Conservation (phyloP, 2,797 vertebrate species). For the Lateolabrax maculatus region DNA sequence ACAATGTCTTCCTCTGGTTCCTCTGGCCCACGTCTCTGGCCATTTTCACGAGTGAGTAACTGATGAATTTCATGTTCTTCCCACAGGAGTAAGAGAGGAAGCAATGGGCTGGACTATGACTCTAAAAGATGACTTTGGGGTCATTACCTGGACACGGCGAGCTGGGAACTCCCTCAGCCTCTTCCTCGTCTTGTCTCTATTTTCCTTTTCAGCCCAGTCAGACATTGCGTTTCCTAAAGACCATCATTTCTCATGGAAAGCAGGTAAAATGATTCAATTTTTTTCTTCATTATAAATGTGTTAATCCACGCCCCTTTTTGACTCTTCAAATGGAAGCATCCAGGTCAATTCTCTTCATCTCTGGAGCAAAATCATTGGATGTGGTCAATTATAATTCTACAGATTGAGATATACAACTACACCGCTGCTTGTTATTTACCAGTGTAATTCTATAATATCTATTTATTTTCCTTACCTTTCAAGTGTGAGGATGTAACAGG, state of each 20-base stretch:
- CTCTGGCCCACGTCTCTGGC: conserved; percentile 19
- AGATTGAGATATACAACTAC: neutral
- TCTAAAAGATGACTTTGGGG: conserved; percentile 88
- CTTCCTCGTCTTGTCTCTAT: conserved; percentile 85
- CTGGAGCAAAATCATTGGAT: neutral
- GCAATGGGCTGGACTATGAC: conserved; percentile 94
- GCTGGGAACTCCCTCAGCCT: conserved; percentile 81
- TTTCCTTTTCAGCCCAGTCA: conserved; percentile 84
- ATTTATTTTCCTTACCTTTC: neutral
- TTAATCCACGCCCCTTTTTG: neutral
- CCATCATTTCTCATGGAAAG: conserved; percentile 93
- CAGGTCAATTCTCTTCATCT: neutral
- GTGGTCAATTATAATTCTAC: neutral
- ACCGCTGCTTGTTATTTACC: neutral
- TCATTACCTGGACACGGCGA: conserved; percentile 85
- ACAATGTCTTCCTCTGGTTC: conserved; percentile 9
- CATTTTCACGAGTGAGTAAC: conserved; percentile 44
- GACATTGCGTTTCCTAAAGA: conserved; percentile 89
- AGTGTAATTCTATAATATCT: neutral
- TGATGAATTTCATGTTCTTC: conserved; percentile 67
- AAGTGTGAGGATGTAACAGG: conserved; percentile 20
- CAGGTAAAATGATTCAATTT: conserved; percentile 86
- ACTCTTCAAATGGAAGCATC: neutral
- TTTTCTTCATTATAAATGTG: neutral
- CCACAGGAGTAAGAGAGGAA: conserved; percentile 89